Evolutionary conservation across 2,888 invertebrate genomes (phyloP), one percentile per base, ranked within the genome.

Genomic region (Rhamnusium bicolor): DNA sequence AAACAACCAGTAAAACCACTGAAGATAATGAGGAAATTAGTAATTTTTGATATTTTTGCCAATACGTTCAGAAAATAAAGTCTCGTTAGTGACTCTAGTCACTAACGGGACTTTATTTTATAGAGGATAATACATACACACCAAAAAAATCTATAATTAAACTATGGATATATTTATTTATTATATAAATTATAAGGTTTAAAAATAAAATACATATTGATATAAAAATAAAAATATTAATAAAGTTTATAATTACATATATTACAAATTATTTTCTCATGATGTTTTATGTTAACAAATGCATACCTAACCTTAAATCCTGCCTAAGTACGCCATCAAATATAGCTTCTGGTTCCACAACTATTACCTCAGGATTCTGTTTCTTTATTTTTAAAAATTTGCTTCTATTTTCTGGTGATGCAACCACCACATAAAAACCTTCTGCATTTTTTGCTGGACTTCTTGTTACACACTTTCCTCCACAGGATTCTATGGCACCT

Each of bases 251-350:
- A 53, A 40, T 10, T n/a, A 53, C 18, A 24, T 53, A n/a, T n/a
- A 53, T 21, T 10, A 53, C 53, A 53, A n/a, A 8, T 16, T 56
- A 5, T 8, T 8, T 14, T n/a, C 12, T 14, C 46, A 10, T 60
- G 21, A 61, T 61, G 61, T 10, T 47, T 66, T 65, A 76, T 21
- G 53, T 49, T 46, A 76, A 49, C 19, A 77, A 71, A 81, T 85
- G 83, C 46, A 73, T 77, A 8, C 80, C 71, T 71, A 85, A 83
- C 58, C 82, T 70, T 62, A 85, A 74, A 76, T 88, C 85, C 72
- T 88, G 88, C 53, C 87, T 74, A 58, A 88, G 81, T 14, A 87
- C 85, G 4, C 86, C 86, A 80, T 88, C 87, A 73, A 87, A 86
- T 73, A 88, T 84, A 4, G 87, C 87, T 76, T 88, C 88, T 3